A percentile compares a stretch with the other conserved stretches of the same genome.
Conservation (phyloP, 2,888 invertebrate species). For the Leucoma salicis region DNA sequence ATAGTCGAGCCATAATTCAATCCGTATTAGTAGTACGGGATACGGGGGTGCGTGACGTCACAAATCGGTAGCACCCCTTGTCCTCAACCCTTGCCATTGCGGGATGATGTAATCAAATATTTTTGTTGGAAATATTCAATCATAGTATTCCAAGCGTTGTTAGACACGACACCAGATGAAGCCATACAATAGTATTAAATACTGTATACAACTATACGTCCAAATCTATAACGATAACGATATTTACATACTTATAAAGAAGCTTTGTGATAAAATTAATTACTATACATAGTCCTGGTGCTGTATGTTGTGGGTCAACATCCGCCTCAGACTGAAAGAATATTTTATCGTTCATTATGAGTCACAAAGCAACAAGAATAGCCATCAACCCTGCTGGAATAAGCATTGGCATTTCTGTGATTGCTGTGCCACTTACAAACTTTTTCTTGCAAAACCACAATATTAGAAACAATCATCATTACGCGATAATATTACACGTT, state of each 20-base stretch:
- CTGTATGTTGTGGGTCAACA: no score
- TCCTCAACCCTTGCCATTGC: conserved; percentile 32
- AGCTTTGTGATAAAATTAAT: no score
- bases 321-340: no score
- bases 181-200: conserved; percentile 6
- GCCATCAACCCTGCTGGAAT: conserved; percentile 27
- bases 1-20: no score
- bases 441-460: conserved; percentile 22
- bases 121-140: conserved; percentile 31
- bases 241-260: no score
- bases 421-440: conserved; percentile 6
- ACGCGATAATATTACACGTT: conserved; percentile 9
- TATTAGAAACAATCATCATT: conserved; percentile 11
- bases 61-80: conserved; percentile 41
- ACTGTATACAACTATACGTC: no score
- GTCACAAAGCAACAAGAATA: conserved; percentile 27
- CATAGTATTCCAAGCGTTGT: conserved; percentile 24
- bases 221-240: no score
- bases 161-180: conserved; percentile 30
- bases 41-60: conserved; percentile 47
- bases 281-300: no score
- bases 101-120: conserved; percentile 49
- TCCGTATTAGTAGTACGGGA: conserved; percentile 19
- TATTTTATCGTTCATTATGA: conserved; percentile 16
- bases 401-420: conserved; percentile 13